These are phyloP conservation scores for Nibea albiflora DNA, from an alignment of 2,113 vertebrate genomes.

Conservation along the genomic window DNA sequence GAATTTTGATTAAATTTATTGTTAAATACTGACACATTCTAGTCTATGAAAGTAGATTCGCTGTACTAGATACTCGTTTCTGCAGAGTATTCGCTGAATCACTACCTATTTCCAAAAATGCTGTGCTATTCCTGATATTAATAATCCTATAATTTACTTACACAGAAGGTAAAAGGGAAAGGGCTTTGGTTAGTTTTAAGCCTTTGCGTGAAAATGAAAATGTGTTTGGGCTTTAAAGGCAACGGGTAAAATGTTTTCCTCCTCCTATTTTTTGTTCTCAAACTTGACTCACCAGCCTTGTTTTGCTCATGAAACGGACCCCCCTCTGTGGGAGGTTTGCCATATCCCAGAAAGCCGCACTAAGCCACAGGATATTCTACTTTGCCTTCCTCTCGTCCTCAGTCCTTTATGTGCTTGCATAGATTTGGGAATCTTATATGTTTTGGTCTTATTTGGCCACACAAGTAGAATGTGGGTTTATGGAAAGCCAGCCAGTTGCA, in stretches of 20 bases:
- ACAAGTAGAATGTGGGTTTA: slow-evolving; percentile 4
- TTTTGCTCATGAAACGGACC: slow-evolving; percentile 31
- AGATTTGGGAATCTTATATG: slow-evolving; percentile 49
- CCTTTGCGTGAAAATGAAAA: slow-evolving; percentile 4
- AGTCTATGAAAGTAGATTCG: too few species aligned
- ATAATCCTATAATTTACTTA: neutral
- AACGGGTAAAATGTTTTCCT: slow-evolving; percentile 33
- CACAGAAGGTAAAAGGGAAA: neutral
- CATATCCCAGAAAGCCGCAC: slow-evolving; percentile 41
- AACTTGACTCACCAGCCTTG: slow-evolving; percentile 23
- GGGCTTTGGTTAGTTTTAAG: neutral
- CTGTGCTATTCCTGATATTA: too few species aligned
- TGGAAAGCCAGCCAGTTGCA: neutral
- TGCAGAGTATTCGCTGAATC: too few species aligned
- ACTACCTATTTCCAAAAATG: too few species aligned
- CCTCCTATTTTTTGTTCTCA: slow-evolving; percentile 21
- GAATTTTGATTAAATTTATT: too few species aligned
- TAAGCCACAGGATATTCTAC: slow-evolving; percentile 64
- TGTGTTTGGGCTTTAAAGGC: neutral
- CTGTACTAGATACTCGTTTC: too few species aligned
- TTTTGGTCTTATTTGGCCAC: slow-evolving; percentile 51
- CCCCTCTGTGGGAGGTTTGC: slow-evolving; percentile 53
- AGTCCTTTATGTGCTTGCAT: slow-evolving; percentile 57
- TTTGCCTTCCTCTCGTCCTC: slow-evolving; percentile 37
- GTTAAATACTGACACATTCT: too few species aligned